Base-by-base conservation (phyloP, 2,888 invertebrate species). In the Neoscelio sp. region DNA sequence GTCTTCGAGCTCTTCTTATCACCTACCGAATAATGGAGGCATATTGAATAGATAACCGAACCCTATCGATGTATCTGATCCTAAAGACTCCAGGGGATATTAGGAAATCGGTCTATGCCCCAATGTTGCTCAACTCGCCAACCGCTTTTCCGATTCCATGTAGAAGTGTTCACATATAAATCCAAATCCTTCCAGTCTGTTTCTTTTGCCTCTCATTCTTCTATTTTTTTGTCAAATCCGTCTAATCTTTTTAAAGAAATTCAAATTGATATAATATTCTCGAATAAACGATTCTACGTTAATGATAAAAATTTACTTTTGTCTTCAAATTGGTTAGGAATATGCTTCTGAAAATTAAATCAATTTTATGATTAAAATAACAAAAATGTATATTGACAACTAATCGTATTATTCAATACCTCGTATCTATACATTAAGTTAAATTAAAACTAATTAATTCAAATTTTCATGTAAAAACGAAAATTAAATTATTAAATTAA, bases 31-130 rank as follows among this genome's bases (percentile, higher is more conserved):
- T 89, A 89, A 89, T 88, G 85, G 88, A 84, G 85, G 88, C 87
- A 88, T 88, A 89, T 89, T 87, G 89, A 89, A 89, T 88, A 89
- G 89, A 89, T 89, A 89, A 86, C 84, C 86, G 78, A 84, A 81
- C 87, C 85, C 87, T 83, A 85, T 82, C 87, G 85, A 87, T 88
- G 87, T 87, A 87, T 88, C 89, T 85, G 87, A 88, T 86, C 85
- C 84, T 78, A 79, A 82, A 78, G 82, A 85, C 88, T 85, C 88
- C 38, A 17, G 87, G 88, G 88, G 85, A 88, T 88, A 87, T 87
- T 87, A 87, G 83, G 85, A 86, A 88, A 87, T 87, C 87, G 85
- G 83, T 80, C 83, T 81, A 73, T 82, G 38, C 75, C 46, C 76
- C 67, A 54, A 7, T 65, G 70, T 42, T 70, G 50, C 50, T 60